phyloP scores from a whole-genome alignment of 2,888 invertebrate species.

The Yponomeuta sedellus region DNA sequence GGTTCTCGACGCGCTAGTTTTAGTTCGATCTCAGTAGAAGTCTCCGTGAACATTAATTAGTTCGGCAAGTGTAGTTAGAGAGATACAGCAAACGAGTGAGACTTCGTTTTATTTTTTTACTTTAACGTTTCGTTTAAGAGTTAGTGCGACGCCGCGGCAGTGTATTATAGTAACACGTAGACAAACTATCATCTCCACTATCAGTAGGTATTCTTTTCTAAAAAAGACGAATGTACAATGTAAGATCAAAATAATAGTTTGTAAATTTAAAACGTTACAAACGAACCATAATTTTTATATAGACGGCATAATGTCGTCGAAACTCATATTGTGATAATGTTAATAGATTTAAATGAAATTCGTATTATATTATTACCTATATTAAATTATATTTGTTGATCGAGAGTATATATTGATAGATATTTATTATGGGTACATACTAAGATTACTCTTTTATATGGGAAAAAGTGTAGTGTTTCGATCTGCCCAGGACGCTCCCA shows the following conservation, averaged over 20 bases:
- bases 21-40: slow-evolving; percentile 18
- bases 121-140: slow-evolving; percentile 18
- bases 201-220: slow-evolving; percentile 27
- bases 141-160: slow-evolving; percentile 13
- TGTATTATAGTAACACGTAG: slow-evolving; percentile 15
- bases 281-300: slow-evolving; percentile 42
- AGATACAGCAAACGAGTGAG: slow-evolving; percentile 8
- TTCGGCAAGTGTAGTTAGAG: slow-evolving; percentile 1
- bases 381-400: slow-evolving; percentile 69
- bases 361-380: slow-evolving; percentile 61
- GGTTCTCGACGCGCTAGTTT: not conserved
- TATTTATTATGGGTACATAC: slow-evolving; percentile 59
- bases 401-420: slow-evolving; percentile 68
- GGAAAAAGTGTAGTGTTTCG: slow-evolving; percentile 43
- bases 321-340: slow-evolving; percentile 64
- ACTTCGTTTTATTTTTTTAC: slow-evolving; percentile 18
- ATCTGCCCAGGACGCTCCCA: slow-evolving; percentile 19
- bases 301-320: slow-evolving; percentile 54
- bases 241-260: slow-evolving; percentile 35
- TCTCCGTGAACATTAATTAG: slow-evolving; percentile 4
- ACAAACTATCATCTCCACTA: slow-evolving; percentile 22
- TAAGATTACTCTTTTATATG: slow-evolving; percentile 54
- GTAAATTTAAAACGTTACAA: slow-evolving; percentile 39
- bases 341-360: slow-evolving; percentile 48
- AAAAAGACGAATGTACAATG: slow-evolving; percentile 39